Base-by-base conservation (phyloP, 2,888 invertebrate genomes). In the Gisinianus flammeolus region DNA sequence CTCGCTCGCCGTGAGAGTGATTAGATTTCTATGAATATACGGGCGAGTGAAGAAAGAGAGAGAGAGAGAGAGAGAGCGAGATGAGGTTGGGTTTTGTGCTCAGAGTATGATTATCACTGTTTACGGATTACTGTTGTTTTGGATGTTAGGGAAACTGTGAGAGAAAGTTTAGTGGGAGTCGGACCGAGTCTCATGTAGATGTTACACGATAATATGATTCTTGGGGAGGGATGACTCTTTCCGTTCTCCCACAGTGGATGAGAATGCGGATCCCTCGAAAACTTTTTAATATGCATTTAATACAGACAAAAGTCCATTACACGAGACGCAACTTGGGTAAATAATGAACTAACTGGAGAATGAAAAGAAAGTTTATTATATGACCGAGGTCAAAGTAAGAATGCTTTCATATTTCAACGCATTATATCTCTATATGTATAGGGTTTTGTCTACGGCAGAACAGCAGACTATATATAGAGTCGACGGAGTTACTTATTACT, bases 231-330 rank as follows among this genome's bases (percentile, higher is more conserved):
- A 24, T 24, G 58, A 24, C 19, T 58, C 24, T 58, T 58, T 6
- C 22, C 22, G 8, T n/a, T 58, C 58, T 58, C 58, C 22, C 58
- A 8, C n/a, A 22, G n/a, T 2, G 8, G 1, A 6, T 44, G 8
- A 2, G 8, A 19, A 10, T 58, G 2, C 58, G 22, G 3, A 58
- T 22, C 22, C 22, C 1, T 2, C n/a, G 24, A 62, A 62, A 62
- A 62, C 62, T 62, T 62, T 62, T 62, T 62, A 62, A 62, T 62
- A 62, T 62, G 62, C 62, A 62, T 26, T 22, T 62, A 62, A 62
- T 62, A 62, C 62, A 26, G 62, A 62, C 24, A 24, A 62, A 62
- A 62, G 62, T 62, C 62, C 62, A 62, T 62, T 62, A 62, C 12
- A 26, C 26, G 8, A 26, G 28, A 28, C 24, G 26, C 5, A 10